A percentile compares a stretch with the other conserved stretches of the same genome.
Conservation (phyloP, 2,888 invertebrate species). For the Chalcis sispes region DNA sequence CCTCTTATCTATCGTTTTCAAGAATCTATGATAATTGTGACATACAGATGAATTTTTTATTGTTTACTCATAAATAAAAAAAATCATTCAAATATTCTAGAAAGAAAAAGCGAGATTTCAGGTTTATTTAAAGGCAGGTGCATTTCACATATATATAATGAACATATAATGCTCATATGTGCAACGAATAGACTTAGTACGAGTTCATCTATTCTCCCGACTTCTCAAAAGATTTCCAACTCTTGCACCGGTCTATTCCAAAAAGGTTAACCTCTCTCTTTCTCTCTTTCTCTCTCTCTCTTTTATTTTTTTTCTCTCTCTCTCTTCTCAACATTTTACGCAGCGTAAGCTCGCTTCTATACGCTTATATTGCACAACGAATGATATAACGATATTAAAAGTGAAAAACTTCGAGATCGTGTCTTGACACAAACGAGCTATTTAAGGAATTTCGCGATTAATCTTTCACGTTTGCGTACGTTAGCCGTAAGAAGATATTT, state of each 20-base stretch:
- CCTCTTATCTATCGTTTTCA: too few relatives aligned
- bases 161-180: slow-evolving; percentile 16
- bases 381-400: slow-evolving; percentile 41
- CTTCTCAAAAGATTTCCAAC: slow-evolving; percentile 42
- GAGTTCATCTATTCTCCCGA: slow-evolving; percentile 33
- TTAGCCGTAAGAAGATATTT: background rate
- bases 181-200: slow-evolving; percentile 30
- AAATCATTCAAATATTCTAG: too few relatives aligned
- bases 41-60: too few relatives aligned
- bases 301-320: background rate
- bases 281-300: slow-evolving; percentile 1
- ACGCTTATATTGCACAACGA: slow-evolving; percentile 18
- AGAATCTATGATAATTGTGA: too few relatives aligned
- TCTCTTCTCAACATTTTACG: background rate
- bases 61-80: too few relatives aligned
- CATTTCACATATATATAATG: background rate
- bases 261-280: slow-evolving; percentile 25
- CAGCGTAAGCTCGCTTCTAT: background rate
- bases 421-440: slow-evolving; percentile 9
- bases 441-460: slow-evolving; percentile 17
- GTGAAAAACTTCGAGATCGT: background rate
- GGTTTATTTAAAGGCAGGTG: background rate
- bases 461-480: background rate
- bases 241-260: background rate
- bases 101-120: too few relatives aligned